These are phyloP conservation scores for Clusia tigrina DNA, from an alignment of 2,888 invertebrate genomes.

Conservation along the genomic window DNA sequence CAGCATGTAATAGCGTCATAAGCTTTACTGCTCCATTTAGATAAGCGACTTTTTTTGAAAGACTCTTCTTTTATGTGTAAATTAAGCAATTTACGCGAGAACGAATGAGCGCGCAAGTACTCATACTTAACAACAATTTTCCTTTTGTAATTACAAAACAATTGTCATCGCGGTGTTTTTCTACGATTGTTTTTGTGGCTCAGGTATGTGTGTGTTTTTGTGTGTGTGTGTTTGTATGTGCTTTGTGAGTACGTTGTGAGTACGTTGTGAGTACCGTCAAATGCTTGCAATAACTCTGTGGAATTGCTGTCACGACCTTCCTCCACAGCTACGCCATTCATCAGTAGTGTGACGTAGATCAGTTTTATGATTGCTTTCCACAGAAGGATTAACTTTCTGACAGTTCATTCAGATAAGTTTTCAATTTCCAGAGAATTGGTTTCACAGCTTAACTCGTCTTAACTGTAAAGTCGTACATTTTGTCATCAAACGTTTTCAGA, in stretches of 20 bases:
- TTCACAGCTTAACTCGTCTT: too few relatives aligned
- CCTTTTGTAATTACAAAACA: conserved; percentile 5
- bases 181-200: not conserved
- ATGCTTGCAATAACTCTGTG: too few relatives aligned
- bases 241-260: too few relatives aligned
- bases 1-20: not conserved
- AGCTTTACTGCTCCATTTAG: conserved; percentile 11
- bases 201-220: not conserved
- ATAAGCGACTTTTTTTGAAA: too few relatives aligned
- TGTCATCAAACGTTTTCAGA: too few relatives aligned
- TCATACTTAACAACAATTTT: not conserved
- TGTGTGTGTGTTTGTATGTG: not conserved
- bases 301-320: too few relatives aligned
- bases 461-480: too few relatives aligned
- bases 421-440: not conserved
- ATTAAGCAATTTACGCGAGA: conserved; percentile 11
- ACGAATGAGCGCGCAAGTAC: not conserved
- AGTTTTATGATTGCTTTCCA: not conserved
- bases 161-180: not conserved
- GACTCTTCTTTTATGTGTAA: conserved; percentile 1
- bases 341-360: too few relatives aligned
- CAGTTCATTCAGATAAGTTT: conserved; percentile 3
- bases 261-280: too few relatives aligned
- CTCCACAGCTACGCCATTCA: too few relatives aligned
- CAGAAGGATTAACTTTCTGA: not conserved